Base-by-base conservation (phyloP, 2,888 invertebrate genomes). In the Spodoptera picta region DNA sequence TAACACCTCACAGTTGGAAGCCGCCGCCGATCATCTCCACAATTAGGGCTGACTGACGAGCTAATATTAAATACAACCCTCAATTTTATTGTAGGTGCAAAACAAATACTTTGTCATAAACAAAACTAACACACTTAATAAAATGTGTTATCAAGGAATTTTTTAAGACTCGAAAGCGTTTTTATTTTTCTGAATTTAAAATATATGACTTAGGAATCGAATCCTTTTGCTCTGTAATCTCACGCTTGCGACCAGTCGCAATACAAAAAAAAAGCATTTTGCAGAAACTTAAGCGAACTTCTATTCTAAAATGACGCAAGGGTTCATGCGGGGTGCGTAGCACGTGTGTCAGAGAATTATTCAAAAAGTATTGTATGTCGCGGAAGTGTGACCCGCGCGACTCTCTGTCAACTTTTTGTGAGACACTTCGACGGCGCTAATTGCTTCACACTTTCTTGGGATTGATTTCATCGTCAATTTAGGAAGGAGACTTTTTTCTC, bases 301-400 rank as follows among this genome's bases (percentile, higher is more conserved):
- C 36, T 9, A 9, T 36, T 36, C 36, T 36, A 43, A 24, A 46
- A 4, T 67, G 62, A 58, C 47, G 70, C 57, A 70, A 70, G 47
- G 47, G 62, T 56, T 60, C 46, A 36, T 12, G 12, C 50, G 44
- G 51, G 55, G 48, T 86, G 85, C 67, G 59, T 77, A 86, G 86
- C 90, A 91, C 89, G 89, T 90, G 89, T 71, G 65, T 48, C 62
- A 46, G 42, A 45, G 65, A 59, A 57, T 62, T 69, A 48, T 60
- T 70, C 69, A 57, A 66, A 83, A 79, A 83, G 87, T 88, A 87
- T 88, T 82, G 60, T 12, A 75, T 90, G 89, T 88, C 92, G 77
- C 90, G 92, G 92, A 92, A 90, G 89, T 77, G 83, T 74, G 87
- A 88, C 86, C 88, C 75, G 75, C 73, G 80, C 73, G 81, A 74